Evolutionary conservation across 2,113 vertebrate genomes (phyloP), one percentile per base, ranked within the genome.

Genomic region (Willisornis vidua): DNA sequence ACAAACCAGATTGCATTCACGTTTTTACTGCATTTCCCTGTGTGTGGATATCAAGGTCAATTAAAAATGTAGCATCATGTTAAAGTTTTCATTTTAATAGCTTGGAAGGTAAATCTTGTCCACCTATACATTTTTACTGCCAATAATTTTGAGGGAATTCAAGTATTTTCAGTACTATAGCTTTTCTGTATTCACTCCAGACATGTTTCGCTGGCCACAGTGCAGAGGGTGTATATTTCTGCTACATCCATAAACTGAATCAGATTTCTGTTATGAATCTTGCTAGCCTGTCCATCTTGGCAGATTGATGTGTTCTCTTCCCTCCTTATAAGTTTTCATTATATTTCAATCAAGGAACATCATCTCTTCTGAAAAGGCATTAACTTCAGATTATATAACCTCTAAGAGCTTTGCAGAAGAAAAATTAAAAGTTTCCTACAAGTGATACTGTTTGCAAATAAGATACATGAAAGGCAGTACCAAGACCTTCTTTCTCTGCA

Each of bases 1-100:
- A 23, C 48, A 48, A 92, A 84, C 6, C 11, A 81, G 17, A 75
- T 45, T 66, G 17, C 15, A 31, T 59, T 79, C 24, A 17, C 23
- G 41, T 87, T 84, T 87, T 76, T 29, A 46, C 3, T 82, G 46
- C 1, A 35, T 70, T 73, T 87, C 19, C 35, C 6, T 52, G 12
- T 63, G 6, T 70, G 54, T 58, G 51, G 43, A 72, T 33, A 14
- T 13, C 14, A 54, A 2, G 7, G 39, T 52, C 0, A 0, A 37
- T 68, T 78, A 12, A 76, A 89, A 92, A 52, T 26, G 8, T 57
- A 49, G 6, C 35, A 19, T 48, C 19, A 31, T 31, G 5, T 61
- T 72, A 7, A 87, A 57, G 24, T n/a, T 37, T 15, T 87, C 52
- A 80, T 90, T 76, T 55, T 41, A 46, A 57, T 45, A 73, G 22